Evolutionary conservation across 1,140 invertebrate species (phyloP).

Genomic region (Octopus sinensis): DNA sequence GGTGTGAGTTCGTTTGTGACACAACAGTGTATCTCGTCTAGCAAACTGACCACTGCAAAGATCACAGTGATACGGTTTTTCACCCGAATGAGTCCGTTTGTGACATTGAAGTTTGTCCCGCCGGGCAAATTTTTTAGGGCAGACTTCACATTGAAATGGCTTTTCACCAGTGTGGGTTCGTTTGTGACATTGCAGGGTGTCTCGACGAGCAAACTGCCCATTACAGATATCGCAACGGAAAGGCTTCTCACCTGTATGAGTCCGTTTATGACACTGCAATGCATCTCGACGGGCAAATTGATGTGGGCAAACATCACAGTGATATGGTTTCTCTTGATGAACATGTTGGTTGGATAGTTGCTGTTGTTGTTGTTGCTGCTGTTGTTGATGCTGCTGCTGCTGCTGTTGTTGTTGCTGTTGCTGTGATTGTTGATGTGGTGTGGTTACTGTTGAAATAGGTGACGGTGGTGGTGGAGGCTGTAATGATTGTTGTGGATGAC

Average conservation of each 20-base stretch:
- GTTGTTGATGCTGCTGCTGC: background rate
- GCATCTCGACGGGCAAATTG: constrained; percentile 28
- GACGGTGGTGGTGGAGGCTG: background rate
- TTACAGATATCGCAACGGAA: constrained; percentile 16
- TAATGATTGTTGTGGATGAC: background rate
- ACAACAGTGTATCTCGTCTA: constrained; percentile 52
- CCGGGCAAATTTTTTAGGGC: constrained; percentile 53
- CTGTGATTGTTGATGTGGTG: background rate
- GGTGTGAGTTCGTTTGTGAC: constrained; percentile 34
- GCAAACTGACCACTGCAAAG: constrained; percentile 57
- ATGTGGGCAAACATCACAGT: constrained; percentile 53
- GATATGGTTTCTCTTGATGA: constrained; percentile 89
- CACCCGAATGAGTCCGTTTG: constrained; percentile 55
- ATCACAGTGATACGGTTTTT: constrained; percentile 55
- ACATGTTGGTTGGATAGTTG: background rate
- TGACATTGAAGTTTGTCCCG: constrained; percentile 55
- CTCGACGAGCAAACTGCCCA: constrained; percentile 10
- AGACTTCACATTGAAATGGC: constrained; percentile 35
- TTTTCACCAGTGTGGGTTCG: constrained; percentile 32
- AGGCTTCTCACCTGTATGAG: constrained; percentile 60
- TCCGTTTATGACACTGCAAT: constrained; percentile 38
- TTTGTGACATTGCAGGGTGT: constrained; percentile 49
- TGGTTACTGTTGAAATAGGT: background rate
- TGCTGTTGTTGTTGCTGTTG: background rate
- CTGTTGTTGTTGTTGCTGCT: background rate